Evolutionary conservation across 2,797 vertebrate species (phyloP).

Genomic region (Acestrorhynchus altus): DNA sequence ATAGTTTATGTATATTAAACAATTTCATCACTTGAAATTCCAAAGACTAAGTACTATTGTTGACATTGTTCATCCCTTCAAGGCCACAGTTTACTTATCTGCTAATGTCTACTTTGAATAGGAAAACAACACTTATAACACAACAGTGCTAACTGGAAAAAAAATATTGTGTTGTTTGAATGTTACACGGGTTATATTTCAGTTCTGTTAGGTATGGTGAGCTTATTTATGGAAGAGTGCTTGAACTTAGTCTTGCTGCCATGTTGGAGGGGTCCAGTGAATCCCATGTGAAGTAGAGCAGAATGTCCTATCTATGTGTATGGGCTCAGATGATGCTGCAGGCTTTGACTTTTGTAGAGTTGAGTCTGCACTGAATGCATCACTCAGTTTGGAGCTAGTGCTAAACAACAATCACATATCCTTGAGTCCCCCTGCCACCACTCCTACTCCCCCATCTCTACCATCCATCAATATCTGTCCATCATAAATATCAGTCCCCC

Average conservation of each 20-base stretch:
- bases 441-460: slow-evolving; percentile 22
- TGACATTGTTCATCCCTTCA: too few species aligned
- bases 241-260: not conserved
- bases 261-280: not conserved
- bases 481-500: slow-evolving; percentile 55
- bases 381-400: slow-evolving; percentile 17
- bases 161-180: too few species aligned
- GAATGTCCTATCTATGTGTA: slow-evolving; percentile 28
- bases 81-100: too few species aligned
- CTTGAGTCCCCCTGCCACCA: slow-evolving; percentile 17
- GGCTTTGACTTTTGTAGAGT: slow-evolving; percentile 21
- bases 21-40: too few species aligned
- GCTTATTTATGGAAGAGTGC: not conserved
- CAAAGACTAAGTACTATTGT: too few species aligned
- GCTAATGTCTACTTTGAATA: too few species aligned
- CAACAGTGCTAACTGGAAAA: too few species aligned
- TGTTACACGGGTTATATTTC: too few species aligned
- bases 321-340: slow-evolving; percentile 29
- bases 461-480: slow-evolving; percentile 53
- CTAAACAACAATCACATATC: slow-evolving; percentile 49
- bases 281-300: slow-evolving; percentile 39
- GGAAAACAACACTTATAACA: too few species aligned
- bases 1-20: too few species aligned
- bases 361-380: slow-evolving; percentile 27
- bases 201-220: slow-evolving; percentile 3